Base-by-base conservation (phyloP, 2,113 vertebrate species). In the Sinocyclocheilus anophthalmus region DNA sequence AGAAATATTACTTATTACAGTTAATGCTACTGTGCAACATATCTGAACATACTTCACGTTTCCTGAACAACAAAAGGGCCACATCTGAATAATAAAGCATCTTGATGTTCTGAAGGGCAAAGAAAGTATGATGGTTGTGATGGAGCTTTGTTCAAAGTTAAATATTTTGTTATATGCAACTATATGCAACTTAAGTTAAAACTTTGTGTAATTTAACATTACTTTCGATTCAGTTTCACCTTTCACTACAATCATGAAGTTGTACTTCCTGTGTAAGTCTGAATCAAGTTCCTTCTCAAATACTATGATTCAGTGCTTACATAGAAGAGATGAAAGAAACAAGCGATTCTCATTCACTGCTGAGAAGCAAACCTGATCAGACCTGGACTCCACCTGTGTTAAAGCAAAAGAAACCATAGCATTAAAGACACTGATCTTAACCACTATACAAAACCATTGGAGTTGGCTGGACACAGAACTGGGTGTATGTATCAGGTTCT, bases 401-500 rank as follows among this genome's bases (percentile, higher is more conserved):
- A 75, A 45, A 75, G 70, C 5, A 45, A 45, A 75, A 18, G 39
- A 45, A 75, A 20, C 39, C n/a, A 61, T 59, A 79, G 1, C 77
- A 9, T n/a, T 55, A 45, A 83, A 59, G 42, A 26, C 30, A 63
- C 24, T 80, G 73, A 13, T n/a, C 59, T 42, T n/a, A 65, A 16
- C n/a, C 45, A 30, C 39, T 14, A 57, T 61, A 39, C 55, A 84
- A 55, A 24, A 65, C 20, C 20, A 82, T 65, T 33, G 30, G 4
- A 26, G 45, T 24, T 57, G 16, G 86, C 55, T 45, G n/a, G 63
- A 73, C 81, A 73, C 81, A 26, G n/a, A 11, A 26, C 18, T n/a
- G 11, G 5, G 67, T 72, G 61, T 85, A 16, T 45, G n/a, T 79
- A 81, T 65, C 67, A 76, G 50, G n/a, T 42, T 72, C 67, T 84